Evolutionary conservation across 2,797 vertebrate genomes (phyloP).

Genomic region (Eremophila alpestris): DNA sequence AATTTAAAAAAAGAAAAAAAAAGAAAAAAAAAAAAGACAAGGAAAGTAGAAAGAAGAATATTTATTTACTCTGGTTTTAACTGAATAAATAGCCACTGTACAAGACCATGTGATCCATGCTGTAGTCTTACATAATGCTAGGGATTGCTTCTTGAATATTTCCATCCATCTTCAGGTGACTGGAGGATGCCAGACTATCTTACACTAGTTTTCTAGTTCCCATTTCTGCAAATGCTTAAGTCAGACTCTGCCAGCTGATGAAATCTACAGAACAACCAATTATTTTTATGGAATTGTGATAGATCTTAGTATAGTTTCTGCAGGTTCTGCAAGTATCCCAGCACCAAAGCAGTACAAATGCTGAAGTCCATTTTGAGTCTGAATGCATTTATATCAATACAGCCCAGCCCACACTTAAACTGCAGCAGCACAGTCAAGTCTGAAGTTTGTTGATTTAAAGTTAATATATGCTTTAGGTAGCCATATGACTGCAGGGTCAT

Average conservation of each 20-base stretch:
- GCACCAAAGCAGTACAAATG: neutral
- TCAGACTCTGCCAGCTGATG: neutral
- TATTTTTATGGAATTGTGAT: neutral
- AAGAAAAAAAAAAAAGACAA: rapidly evolving
- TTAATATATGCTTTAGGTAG: neutral
- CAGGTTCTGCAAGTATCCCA: neutral
- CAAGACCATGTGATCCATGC: neutral
- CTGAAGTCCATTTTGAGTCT: neutral
- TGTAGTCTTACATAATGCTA: neutral
- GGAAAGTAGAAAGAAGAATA: rapidly evolving
- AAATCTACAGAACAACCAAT: rapidly evolving
- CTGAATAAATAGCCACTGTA: neutral
- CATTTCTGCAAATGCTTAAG: neutral
- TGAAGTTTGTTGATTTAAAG: neutral
- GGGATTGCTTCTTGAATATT: rapidly evolving
- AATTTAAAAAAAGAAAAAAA: rapidly evolving
- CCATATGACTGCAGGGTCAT: neutral
- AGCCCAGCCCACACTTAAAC: neutral
- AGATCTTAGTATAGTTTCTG: neutral
- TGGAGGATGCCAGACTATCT: neutral
- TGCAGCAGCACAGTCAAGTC: neutral
- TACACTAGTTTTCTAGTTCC: neutral
- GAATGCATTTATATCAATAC: neutral
- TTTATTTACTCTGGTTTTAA: neutral
- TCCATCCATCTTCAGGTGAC: neutral